Conservation (phyloP, 2,888 invertebrate genomes). For the Hypena proboscidalis region DNA sequence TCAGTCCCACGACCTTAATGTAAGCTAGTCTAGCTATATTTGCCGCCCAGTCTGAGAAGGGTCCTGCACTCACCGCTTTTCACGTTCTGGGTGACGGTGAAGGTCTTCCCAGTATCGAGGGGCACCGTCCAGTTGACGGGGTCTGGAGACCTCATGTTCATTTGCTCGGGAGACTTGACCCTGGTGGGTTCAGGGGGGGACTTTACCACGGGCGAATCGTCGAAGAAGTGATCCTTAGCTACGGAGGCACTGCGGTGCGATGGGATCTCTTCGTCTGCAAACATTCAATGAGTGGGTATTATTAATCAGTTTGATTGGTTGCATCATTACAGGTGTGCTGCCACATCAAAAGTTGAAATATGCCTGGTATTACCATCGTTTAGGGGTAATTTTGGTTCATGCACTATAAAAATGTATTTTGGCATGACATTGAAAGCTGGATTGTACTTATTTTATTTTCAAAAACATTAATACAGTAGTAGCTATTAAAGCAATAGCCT, state of each 20-base stretch:
- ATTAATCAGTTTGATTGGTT: neutral
- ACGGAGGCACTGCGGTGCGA: conserved; percentile 81
- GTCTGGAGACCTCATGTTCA: conserved; percentile 96
- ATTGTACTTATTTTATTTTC: neutral
- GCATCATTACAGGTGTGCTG: conserved; percentile 38
- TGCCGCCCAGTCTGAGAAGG: conserved; percentile 60
- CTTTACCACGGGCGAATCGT: conserved; percentile 90
- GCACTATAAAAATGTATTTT: neutral
- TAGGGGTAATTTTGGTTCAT: neutral
- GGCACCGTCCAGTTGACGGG: conserved; percentile 98
- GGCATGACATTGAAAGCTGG: conserved; percentile 13
- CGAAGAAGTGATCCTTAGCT: conserved; percentile 82
- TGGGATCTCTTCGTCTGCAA: conserved; percentile 78
- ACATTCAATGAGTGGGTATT: neutral
- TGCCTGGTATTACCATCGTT: neutral
- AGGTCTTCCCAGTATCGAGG: conserved; percentile 96
- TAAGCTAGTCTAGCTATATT: conserved; percentile 52
- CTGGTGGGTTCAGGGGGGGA: conserved; percentile 97
- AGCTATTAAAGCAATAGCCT: conserved; percentile 30
- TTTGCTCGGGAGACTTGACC: conserved; percentile 96
- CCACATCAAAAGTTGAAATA: neutral
- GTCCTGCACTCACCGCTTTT: conserved; percentile 84
- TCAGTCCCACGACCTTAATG: conserved; percentile 46
- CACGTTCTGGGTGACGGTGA: conserved; percentile 96
- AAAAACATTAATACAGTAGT: too few relatives aligned